Percentiles rank a stretch among this genome's conserved stretches.
Evolutionary conservation across 2,113 vertebrate genomes (phyloP).

Genomic region (Xenopus laevis): DNA sequence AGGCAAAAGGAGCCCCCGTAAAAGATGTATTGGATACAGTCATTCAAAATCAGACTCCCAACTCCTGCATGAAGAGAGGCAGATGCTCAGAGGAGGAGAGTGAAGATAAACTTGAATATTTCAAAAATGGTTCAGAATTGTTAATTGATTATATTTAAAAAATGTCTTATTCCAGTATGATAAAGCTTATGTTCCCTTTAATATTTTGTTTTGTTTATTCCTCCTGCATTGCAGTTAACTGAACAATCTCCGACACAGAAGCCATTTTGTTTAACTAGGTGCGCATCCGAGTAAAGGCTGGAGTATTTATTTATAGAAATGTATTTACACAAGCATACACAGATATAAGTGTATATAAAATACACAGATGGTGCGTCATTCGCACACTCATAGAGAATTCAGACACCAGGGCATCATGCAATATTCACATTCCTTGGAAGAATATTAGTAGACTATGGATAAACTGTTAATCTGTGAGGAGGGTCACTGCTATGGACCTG

Average conservation of each 20-base stretch:
- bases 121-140: too few species aligned
- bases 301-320: not conserved
- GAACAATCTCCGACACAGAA: not conserved
- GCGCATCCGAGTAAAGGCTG: not conserved
- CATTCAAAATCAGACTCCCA: too few species aligned
- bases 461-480: conserved; percentile 43
- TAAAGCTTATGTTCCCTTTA: too few species aligned
- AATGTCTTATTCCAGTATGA: too few species aligned
- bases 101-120: too few species aligned
- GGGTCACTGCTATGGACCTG: conserved; percentile 25
- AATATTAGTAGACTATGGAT: conserved; percentile 24
- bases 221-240: too few species aligned
- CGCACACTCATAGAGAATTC: not conserved
- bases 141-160: too few species aligned
- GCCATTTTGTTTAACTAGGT: not conserved
- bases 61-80: too few species aligned
- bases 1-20: too few species aligned
- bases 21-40: too few species aligned
- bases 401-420: conserved; percentile 14
- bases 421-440: conserved; percentile 10
- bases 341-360: not conserved
- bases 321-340: not conserved
- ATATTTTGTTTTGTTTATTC: too few species aligned
- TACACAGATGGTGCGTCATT: not conserved
- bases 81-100: too few species aligned